Base-by-base conservation (phyloP, 2,113 vertebrate species). In the Cryptotis parvus region DNA sequence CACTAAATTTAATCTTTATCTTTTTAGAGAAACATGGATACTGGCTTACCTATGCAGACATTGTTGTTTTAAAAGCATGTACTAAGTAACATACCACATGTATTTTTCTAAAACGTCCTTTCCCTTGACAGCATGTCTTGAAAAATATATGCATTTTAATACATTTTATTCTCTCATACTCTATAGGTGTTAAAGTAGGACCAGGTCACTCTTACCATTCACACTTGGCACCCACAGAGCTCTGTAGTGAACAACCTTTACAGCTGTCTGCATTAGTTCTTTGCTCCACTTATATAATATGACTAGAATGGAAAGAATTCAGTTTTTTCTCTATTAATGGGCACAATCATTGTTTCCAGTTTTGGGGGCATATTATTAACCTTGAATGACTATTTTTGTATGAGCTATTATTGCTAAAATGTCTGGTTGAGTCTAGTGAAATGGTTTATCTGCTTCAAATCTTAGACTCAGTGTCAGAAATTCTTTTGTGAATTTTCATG, bases 371-470 rank as follows among this genome's bases (percentile, higher is more conserved):
- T 18, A 74, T 39, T 31, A 31, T 22, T 73, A 82, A 22, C 6
- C 24, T 49, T 69, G 70, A 72, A 43, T 39, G 31, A 84, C 31
- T 52, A 52, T 55, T 41, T 84, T 31, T 75, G 15, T 37, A 58
- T 5, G 39, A 74, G 26, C 39, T 87, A 4, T 22, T 78, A n/a
- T n/a, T 61, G 15, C 65, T 66, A 75, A 90, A 66, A 82, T 39
- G 10, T n/a, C 43, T 20, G 84, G 35, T 72, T 14, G 55, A 49
- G 29, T 66, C 37, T 87, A 49, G 80, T 76, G 35, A 87, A 89
- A 78, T 84, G n/a, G 87, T 89, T 65, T 9, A 41, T 66, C 43
- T 81, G 31, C 86, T 92, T 91, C 55, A 92, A 80, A 90, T 72
- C 37, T 49, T 87, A 63, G 18, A 70, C 4, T 24, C 31, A 58